phyloP scores from a whole-genome alignment of 2,797 vertebrate genomes.

The Aplochiton taeniatus region DNA sequence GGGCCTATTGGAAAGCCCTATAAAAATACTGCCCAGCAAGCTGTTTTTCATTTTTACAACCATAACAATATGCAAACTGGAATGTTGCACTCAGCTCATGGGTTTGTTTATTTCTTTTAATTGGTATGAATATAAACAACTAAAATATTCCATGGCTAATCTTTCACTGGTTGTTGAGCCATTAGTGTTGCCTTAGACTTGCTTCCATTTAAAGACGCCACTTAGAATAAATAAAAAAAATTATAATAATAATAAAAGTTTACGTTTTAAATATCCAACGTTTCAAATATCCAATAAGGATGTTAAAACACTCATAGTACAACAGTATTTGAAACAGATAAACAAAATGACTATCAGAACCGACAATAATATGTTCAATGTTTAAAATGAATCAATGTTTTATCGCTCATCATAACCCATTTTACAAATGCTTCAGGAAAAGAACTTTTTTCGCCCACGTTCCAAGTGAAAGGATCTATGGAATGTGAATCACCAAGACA shows the following conservation, averaged over 20 bases:
- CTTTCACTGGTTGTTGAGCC: neutral
- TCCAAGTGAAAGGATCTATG: constrained; percentile 57
- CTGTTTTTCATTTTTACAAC: constrained; percentile 29
- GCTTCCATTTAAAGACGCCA: too few relatives aligned
- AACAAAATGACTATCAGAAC: constrained; percentile 30
- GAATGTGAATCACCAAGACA: constrained; percentile 41
- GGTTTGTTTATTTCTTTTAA: constrained; percentile 3
- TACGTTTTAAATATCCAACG: too few relatives aligned
- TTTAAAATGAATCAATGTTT: constrained; percentile 45
- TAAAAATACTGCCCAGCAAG: constrained; percentile 26
- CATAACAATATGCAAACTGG: constrained; percentile 13
- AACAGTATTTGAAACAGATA: neutral
- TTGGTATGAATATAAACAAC: neutral
- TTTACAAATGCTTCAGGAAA: constrained; percentile 46
- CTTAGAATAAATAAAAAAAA: too few relatives aligned
- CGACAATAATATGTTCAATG: constrained; percentile 41
- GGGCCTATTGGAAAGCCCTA: constrained; percentile 23
- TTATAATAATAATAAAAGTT: too few relatives aligned
- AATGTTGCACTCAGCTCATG: neutral
- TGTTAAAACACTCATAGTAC: too few relatives aligned
- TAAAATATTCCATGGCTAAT: neutral
- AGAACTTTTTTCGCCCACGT: constrained; percentile 49
- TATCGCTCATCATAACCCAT: constrained; percentile 56
- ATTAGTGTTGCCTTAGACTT: neutral
- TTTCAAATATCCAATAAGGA: too few relatives aligned